These are phyloP conservation scores for Gastracanthus pulcherrimus DNA, from an alignment of 2,888 invertebrate genomes.

Conservation along the genomic window DNA sequence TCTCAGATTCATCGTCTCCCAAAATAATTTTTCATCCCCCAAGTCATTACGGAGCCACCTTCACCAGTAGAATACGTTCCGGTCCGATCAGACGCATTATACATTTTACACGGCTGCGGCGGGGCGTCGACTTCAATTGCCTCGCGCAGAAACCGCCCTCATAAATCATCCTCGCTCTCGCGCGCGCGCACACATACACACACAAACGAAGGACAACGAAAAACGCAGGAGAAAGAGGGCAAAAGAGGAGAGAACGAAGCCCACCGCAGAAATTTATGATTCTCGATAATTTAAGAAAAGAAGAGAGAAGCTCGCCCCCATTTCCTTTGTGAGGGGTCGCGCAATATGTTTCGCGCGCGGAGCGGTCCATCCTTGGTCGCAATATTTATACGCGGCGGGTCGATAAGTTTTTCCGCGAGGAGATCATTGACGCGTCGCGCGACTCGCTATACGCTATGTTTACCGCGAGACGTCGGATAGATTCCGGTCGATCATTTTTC, in stretches of 20 bases:
- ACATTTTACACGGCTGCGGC: not conserved
- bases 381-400: not conserved
- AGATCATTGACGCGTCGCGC: not conserved
- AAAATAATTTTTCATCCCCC: not conserved
- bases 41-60: not conserved
- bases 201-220: no score
- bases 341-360: not conserved
- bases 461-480: not conserved
- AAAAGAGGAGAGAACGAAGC: not conserved
- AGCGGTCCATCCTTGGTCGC: not conserved
- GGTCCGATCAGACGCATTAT: not conserved
- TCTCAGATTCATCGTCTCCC: no score
- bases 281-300: constrained; percentile 26
- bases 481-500: not conserved
- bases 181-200: no score
- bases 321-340: not conserved
- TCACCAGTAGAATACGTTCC: not conserved
- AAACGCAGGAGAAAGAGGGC: not conserved
- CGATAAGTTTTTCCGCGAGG: not conserved
- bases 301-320: not conserved
- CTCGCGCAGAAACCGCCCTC: not conserved
- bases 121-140: not conserved
- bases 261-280: constrained; percentile 9
- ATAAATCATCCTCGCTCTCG: constrained; percentile 5
- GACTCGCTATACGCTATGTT: not conserved